Percentiles rank a stretch among this genome's conserved stretches.
Evolutionary conservation across 2,797 vertebrate species (phyloP).

Genomic region (Tadarida brasiliensis): DNA sequence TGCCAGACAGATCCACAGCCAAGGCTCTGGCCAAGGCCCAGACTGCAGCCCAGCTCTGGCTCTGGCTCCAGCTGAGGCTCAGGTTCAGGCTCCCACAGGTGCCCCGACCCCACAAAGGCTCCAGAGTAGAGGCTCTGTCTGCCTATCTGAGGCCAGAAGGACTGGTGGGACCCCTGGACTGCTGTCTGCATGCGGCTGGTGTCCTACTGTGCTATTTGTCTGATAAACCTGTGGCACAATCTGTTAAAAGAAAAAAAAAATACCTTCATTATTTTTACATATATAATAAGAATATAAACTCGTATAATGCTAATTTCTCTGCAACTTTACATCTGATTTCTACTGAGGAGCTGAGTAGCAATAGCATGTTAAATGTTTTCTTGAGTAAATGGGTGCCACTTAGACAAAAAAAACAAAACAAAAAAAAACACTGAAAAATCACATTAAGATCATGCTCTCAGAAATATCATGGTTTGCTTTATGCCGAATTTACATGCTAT

Average conservation of each 20-base stretch:
- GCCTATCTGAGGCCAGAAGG: background rate
- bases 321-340: background rate
- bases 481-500: constrained; percentile 52
- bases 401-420: constrained; percentile 35
- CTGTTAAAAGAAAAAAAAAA: background rate
- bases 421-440: constrained; percentile 15
- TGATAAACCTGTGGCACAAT: background rate
- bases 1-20: background rate
- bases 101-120: background rate
- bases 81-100: background rate
- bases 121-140: background rate
- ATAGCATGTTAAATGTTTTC: constrained; percentile 60
- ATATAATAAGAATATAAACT: background rate
- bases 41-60: background rate
- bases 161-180: background rate
- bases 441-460: constrained; percentile 42
- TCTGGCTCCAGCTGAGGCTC: background rate
- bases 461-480: constrained; percentile 54
- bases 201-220: background rate
- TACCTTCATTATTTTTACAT: background rate
- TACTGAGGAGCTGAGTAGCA: constrained; percentile 2
- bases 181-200: background rate
- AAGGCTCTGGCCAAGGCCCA: background rate
- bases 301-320: constrained; percentile 46
- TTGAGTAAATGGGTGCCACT: constrained; percentile 48